Evolutionary conservation across 2,888 invertebrate genomes (phyloP).

Genomic region (Drosophila paramelanica): DNA sequence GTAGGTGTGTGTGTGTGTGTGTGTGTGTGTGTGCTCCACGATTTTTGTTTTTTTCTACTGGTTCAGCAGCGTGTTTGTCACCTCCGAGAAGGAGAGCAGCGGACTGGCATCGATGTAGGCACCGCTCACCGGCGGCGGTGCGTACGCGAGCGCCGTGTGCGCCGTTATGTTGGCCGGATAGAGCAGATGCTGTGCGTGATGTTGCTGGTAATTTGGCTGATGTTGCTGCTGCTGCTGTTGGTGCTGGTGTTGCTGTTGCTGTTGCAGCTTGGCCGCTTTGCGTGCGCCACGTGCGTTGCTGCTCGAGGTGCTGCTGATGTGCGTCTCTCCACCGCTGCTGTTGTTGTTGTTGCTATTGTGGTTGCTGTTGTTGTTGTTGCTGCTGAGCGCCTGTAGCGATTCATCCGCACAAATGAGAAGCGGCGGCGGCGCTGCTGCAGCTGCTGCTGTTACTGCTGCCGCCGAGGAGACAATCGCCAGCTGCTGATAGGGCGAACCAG

Average conservation of each 20-base stretch:
- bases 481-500: slow-evolving; percentile 71
- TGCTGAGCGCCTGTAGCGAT: slow-evolving; percentile 54
- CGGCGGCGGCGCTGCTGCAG: slow-evolving; percentile 63
- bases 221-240: slow-evolving; percentile 43
- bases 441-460: slow-evolving; percentile 46
- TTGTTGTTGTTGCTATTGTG: not conserved
- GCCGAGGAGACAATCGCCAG: slow-evolving; percentile 79
- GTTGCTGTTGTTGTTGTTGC: slow-evolving; percentile 14
- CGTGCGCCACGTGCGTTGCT: slow-evolving; percentile 37
- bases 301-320: slow-evolving; percentile 39
- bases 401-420: slow-evolving; percentile 71
- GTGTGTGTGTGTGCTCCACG: not conserved
- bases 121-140: slow-evolving; percentile 85
- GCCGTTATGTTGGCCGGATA: slow-evolving; percentile 85
- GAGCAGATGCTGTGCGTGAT: slow-evolving; percentile 66
- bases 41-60: slow-evolving; percentile 84
- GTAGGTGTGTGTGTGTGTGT: not conserved
- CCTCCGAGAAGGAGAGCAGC: slow-evolving; percentile 91
- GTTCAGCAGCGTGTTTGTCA: slow-evolving; percentile 90
- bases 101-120: slow-evolving; percentile 88
- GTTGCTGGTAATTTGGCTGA: slow-evolving; percentile 63
- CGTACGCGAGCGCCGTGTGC: slow-evolving; percentile 85
- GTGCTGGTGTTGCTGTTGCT: slow-evolving; percentile 40
- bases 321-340: slow-evolving; percentile 11
- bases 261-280: slow-evolving; percentile 48